These are phyloP conservation scores for Rhopalosiphum maidis DNA, from an alignment of 1,140 invertebrate genomes.

Conservation along the genomic window DNA sequence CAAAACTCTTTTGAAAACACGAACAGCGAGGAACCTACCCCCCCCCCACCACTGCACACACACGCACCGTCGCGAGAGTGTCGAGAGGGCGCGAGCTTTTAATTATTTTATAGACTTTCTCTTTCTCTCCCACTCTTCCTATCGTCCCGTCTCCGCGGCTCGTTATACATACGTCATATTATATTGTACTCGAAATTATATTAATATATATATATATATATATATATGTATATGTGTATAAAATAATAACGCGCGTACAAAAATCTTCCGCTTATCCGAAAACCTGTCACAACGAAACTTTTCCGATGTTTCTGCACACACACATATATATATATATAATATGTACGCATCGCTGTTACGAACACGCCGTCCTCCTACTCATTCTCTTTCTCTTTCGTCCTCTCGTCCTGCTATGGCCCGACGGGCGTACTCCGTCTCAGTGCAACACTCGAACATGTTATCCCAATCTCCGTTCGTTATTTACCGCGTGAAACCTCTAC, in stretches of 20 bases:
- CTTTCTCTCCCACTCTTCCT: not conserved
- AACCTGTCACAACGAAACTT: conserved; percentile 47
- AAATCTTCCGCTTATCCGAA: conserved; percentile 39
- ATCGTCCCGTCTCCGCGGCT: not conserved
- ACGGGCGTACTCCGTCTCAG: not conserved
- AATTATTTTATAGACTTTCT: conserved; percentile 44
- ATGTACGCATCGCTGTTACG: conserved; percentile 19
- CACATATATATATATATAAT: not conserved
- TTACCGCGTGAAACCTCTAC: not conserved
- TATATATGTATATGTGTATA: not conserved
- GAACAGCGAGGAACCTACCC: not conserved
- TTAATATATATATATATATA: not conserved
- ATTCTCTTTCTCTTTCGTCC: not conserved
- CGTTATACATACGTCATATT: not conserved
- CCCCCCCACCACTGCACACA: not conserved
- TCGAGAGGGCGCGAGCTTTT: conserved; percentile 47
- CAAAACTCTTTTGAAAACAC: conserved; percentile 31
- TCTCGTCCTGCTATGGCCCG: no score
- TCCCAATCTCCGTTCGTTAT: not conserved
- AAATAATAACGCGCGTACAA: conserved; percentile 28
- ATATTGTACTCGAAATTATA: not conserved
- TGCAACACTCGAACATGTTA: not conserved
- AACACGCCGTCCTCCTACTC: not conserved
- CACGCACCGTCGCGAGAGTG: not conserved
- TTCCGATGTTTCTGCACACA: not conserved